Evolutionary conservation across 2,888 invertebrate species (phyloP).

Genomic region (Coleophora deauratella): DNA sequence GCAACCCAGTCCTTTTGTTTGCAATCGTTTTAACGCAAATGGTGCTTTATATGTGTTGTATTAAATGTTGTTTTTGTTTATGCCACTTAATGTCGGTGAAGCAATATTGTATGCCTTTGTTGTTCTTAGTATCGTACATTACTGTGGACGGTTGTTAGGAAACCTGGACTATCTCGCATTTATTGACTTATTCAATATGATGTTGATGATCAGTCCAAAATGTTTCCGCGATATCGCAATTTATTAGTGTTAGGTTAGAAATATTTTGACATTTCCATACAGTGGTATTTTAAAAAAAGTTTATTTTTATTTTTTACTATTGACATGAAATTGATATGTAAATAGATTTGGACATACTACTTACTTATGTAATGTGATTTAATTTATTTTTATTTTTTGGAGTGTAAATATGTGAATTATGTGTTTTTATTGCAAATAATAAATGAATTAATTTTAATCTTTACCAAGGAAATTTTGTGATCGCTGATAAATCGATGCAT

Average conservation of each 20-base stretch:
- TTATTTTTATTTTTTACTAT: constrained; percentile 11
- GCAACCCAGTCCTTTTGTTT: constrained; percentile 36
- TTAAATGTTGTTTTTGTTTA: constrained; percentile 23
- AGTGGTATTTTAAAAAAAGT: not conserved
- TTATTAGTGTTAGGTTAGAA: constrained; percentile 9
- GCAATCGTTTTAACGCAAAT: constrained; percentile 53
- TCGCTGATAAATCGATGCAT: constrained; percentile 33
- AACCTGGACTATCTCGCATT: constrained; percentile 37
- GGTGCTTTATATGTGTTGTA: constrained; percentile 48
- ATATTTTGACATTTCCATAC: constrained; percentile 11
- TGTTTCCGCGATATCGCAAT: constrained; percentile 22
- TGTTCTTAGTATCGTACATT: constrained; percentile 17
- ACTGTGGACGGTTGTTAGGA: constrained; percentile 19
- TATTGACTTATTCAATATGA: constrained; percentile 41
- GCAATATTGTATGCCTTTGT: constrained; percentile 37
- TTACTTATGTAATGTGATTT: constrained; percentile 60
- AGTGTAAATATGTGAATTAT: constrained; percentile 67
- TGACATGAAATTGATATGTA: too few species aligned
- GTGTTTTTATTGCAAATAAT: constrained; percentile 45
- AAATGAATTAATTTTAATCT: constrained; percentile 35
- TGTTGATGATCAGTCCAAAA: constrained; percentile 22
- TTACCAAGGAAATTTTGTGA: constrained; percentile 55
- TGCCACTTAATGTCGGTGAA: constrained; percentile 32
- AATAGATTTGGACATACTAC: not conserved
- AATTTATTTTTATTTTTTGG: constrained; percentile 41